A percentile compares a stretch with the other conserved stretches of the same genome.
Conservation (phyloP, 2,113 vertebrate species). For the Ailuropoda melanoleuca region DNA sequence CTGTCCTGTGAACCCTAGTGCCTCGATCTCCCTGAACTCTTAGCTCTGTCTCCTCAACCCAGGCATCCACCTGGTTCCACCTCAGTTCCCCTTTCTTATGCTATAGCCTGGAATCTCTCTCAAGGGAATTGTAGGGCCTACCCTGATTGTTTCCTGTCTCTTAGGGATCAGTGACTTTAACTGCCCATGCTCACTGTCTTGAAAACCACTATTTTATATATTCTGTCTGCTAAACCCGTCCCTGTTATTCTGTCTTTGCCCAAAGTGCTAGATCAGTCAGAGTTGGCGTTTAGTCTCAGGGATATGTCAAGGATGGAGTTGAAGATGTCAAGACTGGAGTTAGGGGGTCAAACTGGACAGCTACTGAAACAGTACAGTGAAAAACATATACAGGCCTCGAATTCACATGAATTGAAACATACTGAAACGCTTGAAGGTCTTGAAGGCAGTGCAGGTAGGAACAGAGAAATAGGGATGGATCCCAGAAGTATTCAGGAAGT, state of each 20-base stretch:
- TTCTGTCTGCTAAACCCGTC: not conserved
- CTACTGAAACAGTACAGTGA: not conserved
- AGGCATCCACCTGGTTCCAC: not conserved
- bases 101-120: not conserved
- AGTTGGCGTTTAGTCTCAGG: not conserved
- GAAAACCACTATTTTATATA: not conserved
- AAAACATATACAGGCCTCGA: not conserved
- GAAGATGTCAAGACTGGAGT: not conserved
- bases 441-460: not conserved
- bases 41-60: not conserved
- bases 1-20: not conserved
- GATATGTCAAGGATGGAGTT: not conserved
- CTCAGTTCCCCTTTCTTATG: not conserved
- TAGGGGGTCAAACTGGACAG: not conserved
- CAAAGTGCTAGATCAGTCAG: not conserved
- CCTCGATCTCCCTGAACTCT: not conserved
- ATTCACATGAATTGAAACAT: not conserved
- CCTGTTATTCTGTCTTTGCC: not conserved
- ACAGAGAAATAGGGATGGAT: not conserved
- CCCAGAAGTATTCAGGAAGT: not conserved
- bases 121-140: not conserved
- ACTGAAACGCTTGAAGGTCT: not conserved
- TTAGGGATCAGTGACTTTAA: not conserved
- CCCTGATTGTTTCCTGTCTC: not conserved
- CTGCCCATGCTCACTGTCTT: not conserved